Percentiles rank a stretch among this genome's conserved stretches.
phyloP scores from a whole-genome alignment of 2,113 vertebrate species.

The Dascyllus trimaculatus region DNA sequence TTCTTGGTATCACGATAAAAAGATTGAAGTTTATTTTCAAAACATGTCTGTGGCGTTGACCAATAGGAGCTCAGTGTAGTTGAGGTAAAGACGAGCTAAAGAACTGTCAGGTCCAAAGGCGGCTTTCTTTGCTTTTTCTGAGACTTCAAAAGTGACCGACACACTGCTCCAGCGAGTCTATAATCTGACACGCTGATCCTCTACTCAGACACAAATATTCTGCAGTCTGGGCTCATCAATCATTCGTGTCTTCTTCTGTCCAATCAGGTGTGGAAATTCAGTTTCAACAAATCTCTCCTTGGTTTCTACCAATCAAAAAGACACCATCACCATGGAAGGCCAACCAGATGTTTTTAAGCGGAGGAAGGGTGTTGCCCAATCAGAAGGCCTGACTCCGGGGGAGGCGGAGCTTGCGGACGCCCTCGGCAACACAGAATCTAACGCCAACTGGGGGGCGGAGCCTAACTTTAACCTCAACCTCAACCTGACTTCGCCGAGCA shows the following conservation, averaged over 20 bases:
- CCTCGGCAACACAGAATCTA: conserved; percentile 17
- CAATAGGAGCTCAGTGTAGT: too few relatives aligned
- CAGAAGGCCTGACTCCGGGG: background rate
- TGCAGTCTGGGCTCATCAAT: too few relatives aligned
- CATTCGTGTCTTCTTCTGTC: background rate
- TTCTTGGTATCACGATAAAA: too few relatives aligned
- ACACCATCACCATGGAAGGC: conserved; percentile 45
- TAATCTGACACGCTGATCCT: background rate
- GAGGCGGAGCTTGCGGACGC: background rate
- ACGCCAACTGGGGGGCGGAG: conserved; percentile 41
- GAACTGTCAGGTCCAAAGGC: too few relatives aligned
- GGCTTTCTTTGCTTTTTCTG: too few relatives aligned
- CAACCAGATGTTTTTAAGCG: conserved; percentile 4
- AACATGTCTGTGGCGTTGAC: too few relatives aligned
- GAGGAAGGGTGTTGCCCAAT: background rate
- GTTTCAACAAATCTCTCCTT: background rate
- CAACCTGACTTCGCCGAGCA: conserved; percentile 18
- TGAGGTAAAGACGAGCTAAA: too few relatives aligned
- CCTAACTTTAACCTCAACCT: conserved; percentile 73
- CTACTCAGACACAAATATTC: too few relatives aligned
- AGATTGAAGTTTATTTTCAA: too few relatives aligned
- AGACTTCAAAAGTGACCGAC: too few relatives aligned
- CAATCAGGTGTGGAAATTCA: conserved; percentile 31
- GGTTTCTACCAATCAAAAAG: background rate
- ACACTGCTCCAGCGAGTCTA: too few relatives aligned